phyloP scores from a whole-genome alignment of 2,797 vertebrate genomes.

The Neosalanx taihuensis region DNA sequence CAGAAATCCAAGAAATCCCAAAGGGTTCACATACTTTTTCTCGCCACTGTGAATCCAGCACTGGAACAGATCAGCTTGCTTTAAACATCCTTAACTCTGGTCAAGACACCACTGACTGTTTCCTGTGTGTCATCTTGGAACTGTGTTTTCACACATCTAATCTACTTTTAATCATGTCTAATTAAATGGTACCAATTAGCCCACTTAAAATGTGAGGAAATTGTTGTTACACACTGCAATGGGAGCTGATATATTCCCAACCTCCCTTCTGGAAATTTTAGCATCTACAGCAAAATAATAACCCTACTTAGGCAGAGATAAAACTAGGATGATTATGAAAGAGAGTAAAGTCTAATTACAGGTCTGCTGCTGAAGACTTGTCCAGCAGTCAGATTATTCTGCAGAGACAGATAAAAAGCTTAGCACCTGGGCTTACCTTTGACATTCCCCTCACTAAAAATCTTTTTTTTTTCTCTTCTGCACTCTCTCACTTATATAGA shows the following conservation, averaged over 20 bases:
- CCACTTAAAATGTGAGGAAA: neutral
- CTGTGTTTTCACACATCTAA: neutral
- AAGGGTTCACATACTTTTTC: no score
- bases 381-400: slow-evolving; percentile 38
- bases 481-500: neutral
- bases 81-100: neutral
- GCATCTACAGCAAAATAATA: slow-evolving; percentile 2
- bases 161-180: slow-evolving; percentile 6
- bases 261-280: neutral
- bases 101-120: neutral
- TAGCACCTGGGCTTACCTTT: slow-evolving; percentile 30
- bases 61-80: neutral
- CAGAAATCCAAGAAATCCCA: no score
- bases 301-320: slow-evolving; percentile 34
- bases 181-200: neutral
- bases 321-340: slow-evolving; percentile 43
- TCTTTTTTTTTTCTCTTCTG: neutral
- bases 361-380: slow-evolving; percentile 37
- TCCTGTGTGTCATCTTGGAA: neutral
- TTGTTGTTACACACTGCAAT: slow-evolving; percentile 2
- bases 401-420: slow-evolving; percentile 42
- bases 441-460: neutral
- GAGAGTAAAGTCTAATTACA: slow-evolving; percentile 44
- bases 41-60: no score
- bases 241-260: neutral